A percentile compares a stretch with the other conserved stretches of the same genome.
Evolutionary conservation across 1,140 invertebrate species (phyloP).

Genomic region (Zaprionus davidi): DNA sequence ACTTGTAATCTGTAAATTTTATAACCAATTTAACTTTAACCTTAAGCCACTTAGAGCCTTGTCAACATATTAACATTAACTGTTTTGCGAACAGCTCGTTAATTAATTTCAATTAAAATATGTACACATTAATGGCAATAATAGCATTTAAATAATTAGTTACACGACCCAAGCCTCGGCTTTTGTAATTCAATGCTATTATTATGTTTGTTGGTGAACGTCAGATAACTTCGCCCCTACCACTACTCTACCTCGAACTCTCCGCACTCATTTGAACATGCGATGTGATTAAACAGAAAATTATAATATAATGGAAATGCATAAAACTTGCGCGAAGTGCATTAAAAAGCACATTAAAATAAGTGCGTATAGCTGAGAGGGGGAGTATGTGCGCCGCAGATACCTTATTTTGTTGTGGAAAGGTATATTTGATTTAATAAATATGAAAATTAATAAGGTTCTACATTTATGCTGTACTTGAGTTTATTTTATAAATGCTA

Average conservation of each 20-base stretch:
- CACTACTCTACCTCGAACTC: not conserved
- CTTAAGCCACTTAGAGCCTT: slow-evolving; percentile 27
- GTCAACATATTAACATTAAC: slow-evolving; percentile 51
- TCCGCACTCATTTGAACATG: not conserved
- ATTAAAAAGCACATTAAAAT: slow-evolving; percentile 62
- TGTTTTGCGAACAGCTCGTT: slow-evolving; percentile 47
- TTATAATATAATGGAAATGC: slow-evolving; percentile 61
- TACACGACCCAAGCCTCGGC: slow-evolving; percentile 46
- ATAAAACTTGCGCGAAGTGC: slow-evolving; percentile 54
- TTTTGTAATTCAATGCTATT: slow-evolving; percentile 30
- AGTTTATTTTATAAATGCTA: no score
- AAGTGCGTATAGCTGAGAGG: not conserved
- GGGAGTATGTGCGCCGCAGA: not conserved
- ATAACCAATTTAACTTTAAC: slow-evolving; percentile 1
- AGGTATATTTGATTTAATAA: no score
- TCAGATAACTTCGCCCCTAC: not conserved
- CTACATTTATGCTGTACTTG: no score
- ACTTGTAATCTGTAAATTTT: not conserved
- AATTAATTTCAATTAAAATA: slow-evolving; percentile 77
- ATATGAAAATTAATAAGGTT: no score
- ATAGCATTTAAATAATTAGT: slow-evolving; percentile 78
- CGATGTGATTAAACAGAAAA: slow-evolving; percentile 31
- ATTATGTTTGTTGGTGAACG: slow-evolving; percentile 11
- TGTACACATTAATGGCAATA: slow-evolving; percentile 61
- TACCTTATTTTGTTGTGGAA: not conserved